Conservation (phyloP, 1,140 invertebrate genomes). For the Cecropterus lyciades region DNA sequence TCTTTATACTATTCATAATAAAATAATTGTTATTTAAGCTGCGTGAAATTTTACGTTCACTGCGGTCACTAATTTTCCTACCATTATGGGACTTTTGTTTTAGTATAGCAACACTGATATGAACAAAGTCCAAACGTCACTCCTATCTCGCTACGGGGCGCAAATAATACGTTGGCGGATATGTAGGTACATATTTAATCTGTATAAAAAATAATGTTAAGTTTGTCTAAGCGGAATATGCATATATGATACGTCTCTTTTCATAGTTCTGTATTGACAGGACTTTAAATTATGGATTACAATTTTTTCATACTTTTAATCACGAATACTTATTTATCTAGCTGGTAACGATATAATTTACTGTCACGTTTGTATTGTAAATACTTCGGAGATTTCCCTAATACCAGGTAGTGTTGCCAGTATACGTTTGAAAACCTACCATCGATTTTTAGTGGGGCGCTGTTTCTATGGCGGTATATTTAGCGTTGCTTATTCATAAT, state of each 20-base stretch:
- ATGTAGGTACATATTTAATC: conserved; percentile 34
- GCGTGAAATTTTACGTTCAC: neutral
- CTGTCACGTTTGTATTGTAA: conserved; percentile 42
- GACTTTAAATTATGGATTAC: conserved; percentile 8
- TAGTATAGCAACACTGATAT: neutral
- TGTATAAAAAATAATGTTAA: conserved; percentile 26
- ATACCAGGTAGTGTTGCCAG: conserved; percentile 39
- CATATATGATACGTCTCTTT: conserved; percentile 17
- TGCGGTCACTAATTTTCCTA: neutral
- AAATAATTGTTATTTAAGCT: too few species aligned
- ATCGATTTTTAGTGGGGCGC: neutral
- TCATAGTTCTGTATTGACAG: conserved; percentile 11
- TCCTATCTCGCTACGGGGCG: conserved; percentile 15
- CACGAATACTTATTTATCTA: conserved; percentile 27
- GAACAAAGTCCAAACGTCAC: conserved; percentile 6
- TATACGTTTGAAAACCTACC: conserved; percentile 15
- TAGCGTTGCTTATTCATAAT: conserved; percentile 36
- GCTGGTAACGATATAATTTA: conserved; percentile 32
- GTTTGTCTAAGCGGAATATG: conserved; percentile 26
- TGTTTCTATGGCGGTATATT: conserved; percentile 13
- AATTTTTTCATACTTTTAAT: conserved; percentile 14
- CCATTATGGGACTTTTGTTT: conserved; percentile 8
- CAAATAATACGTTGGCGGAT: conserved; percentile 17
- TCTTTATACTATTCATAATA: too few species aligned
- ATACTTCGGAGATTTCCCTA: conserved; percentile 45